Conservation (phyloP, 2,888 invertebrate genomes). For the Xylophagus ater region DNA sequence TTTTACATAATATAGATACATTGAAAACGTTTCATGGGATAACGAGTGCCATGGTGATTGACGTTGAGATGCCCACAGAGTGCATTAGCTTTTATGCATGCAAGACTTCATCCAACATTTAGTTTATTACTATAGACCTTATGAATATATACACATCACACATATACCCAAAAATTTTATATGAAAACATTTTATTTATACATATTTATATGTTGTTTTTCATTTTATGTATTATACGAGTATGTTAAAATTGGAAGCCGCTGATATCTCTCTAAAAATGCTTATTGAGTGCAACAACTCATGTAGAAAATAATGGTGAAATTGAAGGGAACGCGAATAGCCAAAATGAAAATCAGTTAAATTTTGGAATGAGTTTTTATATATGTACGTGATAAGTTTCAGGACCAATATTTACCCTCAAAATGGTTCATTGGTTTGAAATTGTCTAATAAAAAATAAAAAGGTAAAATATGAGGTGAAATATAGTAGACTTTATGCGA, state of each 20-base stretch:
- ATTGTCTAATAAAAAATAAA: too few relatives aligned
- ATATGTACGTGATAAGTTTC: too few relatives aligned
- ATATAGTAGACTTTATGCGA: too few relatives aligned
- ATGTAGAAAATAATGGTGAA: constrained; percentile 33
- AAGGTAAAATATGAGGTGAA: too few relatives aligned
- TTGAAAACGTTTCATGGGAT: too few relatives aligned
- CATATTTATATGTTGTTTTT: constrained; percentile 1
- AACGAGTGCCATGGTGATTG: constrained; percentile 22
- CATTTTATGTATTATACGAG: too few relatives aligned
- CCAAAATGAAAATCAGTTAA: too few relatives aligned
- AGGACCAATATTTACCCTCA: constrained; percentile 30
- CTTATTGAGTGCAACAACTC: constrained; percentile 29
- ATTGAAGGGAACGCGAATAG: too few relatives aligned
- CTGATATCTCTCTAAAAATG: constrained; percentile 10
- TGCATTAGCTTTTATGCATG: constrained; percentile 34
- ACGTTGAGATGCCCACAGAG: constrained; percentile 34
- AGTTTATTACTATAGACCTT: constrained; percentile 17
- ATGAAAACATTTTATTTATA: background rate
- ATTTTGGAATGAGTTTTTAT: too few relatives aligned
- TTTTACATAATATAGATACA: too few relatives aligned
- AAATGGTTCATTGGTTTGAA: constrained; percentile 19
- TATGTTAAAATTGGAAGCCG: constrained; percentile 10
- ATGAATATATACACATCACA: background rate
- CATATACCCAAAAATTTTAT: background rate
- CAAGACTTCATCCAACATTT: constrained; percentile 24